Evolutionary conservation across 1,140 invertebrate species (phyloP).

Genomic region (Sitodiplosis mosellana): DNA sequence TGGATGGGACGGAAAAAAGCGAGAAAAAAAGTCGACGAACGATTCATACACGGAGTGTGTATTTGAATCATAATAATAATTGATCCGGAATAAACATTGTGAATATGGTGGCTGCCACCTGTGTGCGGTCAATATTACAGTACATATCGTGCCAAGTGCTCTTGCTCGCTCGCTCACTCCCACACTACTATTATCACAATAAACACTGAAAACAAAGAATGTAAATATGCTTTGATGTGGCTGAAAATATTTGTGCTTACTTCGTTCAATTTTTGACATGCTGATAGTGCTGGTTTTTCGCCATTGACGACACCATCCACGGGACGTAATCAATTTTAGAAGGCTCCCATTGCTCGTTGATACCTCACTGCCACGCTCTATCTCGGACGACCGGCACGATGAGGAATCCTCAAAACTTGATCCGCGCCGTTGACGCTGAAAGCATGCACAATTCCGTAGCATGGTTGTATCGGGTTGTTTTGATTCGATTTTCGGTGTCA

Average conservation of each 20-base stretch:
- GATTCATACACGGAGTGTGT: no score
- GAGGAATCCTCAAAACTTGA: constrained; percentile 32
- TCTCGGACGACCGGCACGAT: constrained; percentile 36
- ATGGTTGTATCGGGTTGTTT: constrained; percentile 7
- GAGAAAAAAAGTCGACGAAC: no score
- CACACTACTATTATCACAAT: no score
- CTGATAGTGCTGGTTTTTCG: constrained; percentile 38
- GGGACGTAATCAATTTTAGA: constrained; percentile 26
- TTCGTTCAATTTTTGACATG: constrained; percentile 47
- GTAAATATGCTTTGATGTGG: background rate
- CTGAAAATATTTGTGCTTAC: constrained; percentile 26
- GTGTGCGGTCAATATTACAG: no score
- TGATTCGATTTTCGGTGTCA: no score
- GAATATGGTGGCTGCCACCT: no score
- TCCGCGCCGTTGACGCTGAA: constrained; percentile 20
- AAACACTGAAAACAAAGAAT: no score
- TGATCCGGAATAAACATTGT: no score
- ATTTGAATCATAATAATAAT: no score
- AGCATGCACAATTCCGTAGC: constrained; percentile 22
- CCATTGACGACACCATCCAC: constrained; percentile 31
- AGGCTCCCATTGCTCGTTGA: constrained; percentile 17
- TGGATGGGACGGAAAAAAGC: no score
- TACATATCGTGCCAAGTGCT: no score
- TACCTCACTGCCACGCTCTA: constrained; percentile 23
- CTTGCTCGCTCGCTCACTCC: no score